Evolutionary conservation across 2,113 vertebrate species (phyloP), one percentile per base, ranked within the genome.

Genomic region (Oryzias celebensis): DNA sequence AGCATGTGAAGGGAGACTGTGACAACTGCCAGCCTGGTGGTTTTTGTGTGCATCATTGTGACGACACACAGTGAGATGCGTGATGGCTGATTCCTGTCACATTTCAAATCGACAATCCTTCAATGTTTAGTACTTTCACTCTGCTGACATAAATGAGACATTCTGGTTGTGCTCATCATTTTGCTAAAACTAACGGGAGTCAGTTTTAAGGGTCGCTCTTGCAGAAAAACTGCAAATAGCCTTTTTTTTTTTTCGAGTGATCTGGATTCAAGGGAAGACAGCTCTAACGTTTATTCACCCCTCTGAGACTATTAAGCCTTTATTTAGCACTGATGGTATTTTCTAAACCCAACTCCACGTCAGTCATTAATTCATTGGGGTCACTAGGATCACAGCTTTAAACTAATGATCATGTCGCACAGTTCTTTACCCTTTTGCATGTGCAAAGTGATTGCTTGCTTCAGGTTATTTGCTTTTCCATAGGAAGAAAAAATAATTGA

Each of bases 11-110:
- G 44, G 44, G 20, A 54, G 64, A 45, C 20, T 24, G 7, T 16
- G 41, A 45, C 16, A 23, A 71, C 6, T 46, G 50, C 22, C 23
- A 58, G 45, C 52, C 22, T 47, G 22, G 56, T 42, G 23, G 24
- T 62, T 48, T 10, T 63, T 44, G 3, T 23, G 41, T 14, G 23
- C 15, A 41, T 53, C 14, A 28, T 31, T 52, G 14, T 44, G 23
- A 52, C 45, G 26, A 28, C 26, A 10, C 51, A 62, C 18, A 45
- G 50, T 48, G 31, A 20, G 20, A 46, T 57, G n/a, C n/a, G 18
- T 45, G 22, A 22, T 47, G 36, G 44, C 44, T 73, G 45, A 7
- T 45, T 66, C 58, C 24, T 69, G 44, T 52, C 13, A 24, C 51
- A 47, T 14, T 36, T 20, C 42, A 7, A 3, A 6, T 15, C 3